These are phyloP conservation scores for Malacoraja senta DNA, from an alignment of 2,797 vertebrate species.

Conservation along the genomic window DNA sequence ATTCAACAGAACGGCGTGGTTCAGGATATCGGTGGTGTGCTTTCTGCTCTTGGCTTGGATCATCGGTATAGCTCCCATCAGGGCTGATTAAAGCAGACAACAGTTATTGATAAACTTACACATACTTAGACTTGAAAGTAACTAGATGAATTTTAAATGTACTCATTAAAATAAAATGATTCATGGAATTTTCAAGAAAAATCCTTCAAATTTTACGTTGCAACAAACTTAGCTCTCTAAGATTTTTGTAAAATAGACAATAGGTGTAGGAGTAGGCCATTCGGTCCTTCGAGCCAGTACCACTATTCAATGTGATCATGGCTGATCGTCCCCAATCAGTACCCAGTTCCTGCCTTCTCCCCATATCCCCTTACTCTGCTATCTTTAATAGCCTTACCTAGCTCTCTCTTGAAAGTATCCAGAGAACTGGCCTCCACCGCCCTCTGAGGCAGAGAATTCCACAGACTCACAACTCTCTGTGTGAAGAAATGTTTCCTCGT, in stretches of 20 bases:
- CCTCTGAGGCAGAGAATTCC: no score
- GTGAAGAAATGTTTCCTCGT: no score
- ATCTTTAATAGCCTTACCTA: no score
- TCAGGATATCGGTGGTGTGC: conserved; percentile 58
- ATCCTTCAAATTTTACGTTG: neutral
- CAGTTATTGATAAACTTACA: neutral
- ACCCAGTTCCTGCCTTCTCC: no score
- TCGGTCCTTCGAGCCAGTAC: no score
- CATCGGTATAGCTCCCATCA: conserved; percentile 94
- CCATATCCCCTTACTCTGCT: no score
- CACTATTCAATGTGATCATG: no score
- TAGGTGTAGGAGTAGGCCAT: no score
- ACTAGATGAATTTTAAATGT: neutral
- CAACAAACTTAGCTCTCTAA: neutral
- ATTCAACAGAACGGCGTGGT: conserved; percentile 72
- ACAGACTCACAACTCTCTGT: no score
- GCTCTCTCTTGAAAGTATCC: no score
- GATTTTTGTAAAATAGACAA: neutral
- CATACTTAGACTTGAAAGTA: neutral
- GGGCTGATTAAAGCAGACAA: conserved; percentile 58
- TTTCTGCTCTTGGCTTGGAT: conserved; percentile 83
- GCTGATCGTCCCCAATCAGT: no score
- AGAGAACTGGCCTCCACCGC: no score
- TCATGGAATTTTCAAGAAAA: neutral
- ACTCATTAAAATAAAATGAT: neutral